A percentile compares a stretch with the other conserved stretches of the same genome.
These are phyloP conservation scores for Calephelis virginiensis DNA, from an alignment of 1,140 invertebrate genomes.

Conservation along the genomic window DNA sequence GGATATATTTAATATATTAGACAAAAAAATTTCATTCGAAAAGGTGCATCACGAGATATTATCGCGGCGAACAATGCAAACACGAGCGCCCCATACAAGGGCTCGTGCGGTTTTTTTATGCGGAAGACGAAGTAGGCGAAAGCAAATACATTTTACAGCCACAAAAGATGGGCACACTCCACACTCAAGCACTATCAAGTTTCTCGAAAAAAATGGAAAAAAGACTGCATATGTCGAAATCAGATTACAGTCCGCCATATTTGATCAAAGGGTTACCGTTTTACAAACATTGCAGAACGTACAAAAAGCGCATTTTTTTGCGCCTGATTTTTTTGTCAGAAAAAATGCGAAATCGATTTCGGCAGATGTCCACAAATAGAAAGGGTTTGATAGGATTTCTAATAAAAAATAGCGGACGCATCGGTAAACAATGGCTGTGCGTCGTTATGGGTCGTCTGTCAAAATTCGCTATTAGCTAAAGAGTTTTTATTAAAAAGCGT, in stretches of 20 bases:
- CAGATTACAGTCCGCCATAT: conserved; percentile 65
- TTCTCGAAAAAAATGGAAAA: conserved; percentile 64
- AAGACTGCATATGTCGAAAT: conserved; percentile 74
- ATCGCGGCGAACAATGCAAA: conserved; percentile 36
- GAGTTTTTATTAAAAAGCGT: conserved; percentile 47
- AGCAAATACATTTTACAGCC: conserved; percentile 67
- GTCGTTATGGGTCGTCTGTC: conserved; percentile 66
- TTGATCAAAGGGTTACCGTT: conserved; percentile 71
- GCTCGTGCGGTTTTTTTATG: conserved; percentile 70
- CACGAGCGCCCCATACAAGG: conserved; percentile 36
- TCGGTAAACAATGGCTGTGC: conserved; percentile 61
- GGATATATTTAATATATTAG: conserved; percentile 14
- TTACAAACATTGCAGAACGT: conserved; percentile 49
- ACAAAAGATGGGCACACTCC: conserved; percentile 70
- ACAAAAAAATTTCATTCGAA: conserved; percentile 24
- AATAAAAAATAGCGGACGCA: conserved; percentile 63
- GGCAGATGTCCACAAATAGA: conserved; percentile 74
- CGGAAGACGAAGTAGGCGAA: conserved; percentile 67
- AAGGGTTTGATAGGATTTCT: conserved; percentile 71
- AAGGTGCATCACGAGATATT: conserved; percentile 45
- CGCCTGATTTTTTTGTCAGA: conserved; percentile 48
- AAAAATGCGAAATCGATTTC: conserved; percentile 76
- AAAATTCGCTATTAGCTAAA: conserved; percentile 64
- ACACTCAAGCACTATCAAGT: conserved; percentile 70
- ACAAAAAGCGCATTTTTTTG: conserved; percentile 68